phyloP scores from a whole-genome alignment of 1,140 invertebrate genomes.

The Trichogramma pretiosum region DNA sequence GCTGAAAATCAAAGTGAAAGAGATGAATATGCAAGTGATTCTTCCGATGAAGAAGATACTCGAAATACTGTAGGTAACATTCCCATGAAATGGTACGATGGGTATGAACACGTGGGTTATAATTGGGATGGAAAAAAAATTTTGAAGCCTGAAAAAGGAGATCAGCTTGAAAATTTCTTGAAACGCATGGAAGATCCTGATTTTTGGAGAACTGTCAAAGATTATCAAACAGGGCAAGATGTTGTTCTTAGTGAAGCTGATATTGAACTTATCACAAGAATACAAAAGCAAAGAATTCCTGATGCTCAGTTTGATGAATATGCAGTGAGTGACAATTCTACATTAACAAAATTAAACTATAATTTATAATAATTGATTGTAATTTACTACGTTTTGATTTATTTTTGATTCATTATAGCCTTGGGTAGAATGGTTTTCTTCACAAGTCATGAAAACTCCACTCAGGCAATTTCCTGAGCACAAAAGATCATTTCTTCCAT shows the following conservation, averaged over 20 bases:
- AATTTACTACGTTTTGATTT: conserved; percentile 32
- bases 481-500: conserved; percentile 94
- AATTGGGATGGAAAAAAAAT: conserved; percentile 87
- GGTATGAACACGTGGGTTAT: conserved; percentile 93
- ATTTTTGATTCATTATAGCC: conserved; percentile 75
- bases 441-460: conserved; percentile 87
- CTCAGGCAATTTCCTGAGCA: conserved; percentile 86
- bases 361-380: conserved; percentile 24
- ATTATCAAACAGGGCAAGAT: conserved; percentile 88
- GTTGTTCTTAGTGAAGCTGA: conserved; percentile 83
- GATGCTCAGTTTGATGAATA: conserved; percentile 78
- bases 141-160: conserved; percentile 72
- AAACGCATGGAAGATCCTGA: conserved; percentile 93
- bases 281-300: conserved; percentile 75
- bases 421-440: conserved; percentile 93
- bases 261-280: conserved; percentile 73
- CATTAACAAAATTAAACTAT: background rate
- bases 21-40: conserved; percentile 64
- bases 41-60: conserved; percentile 90
- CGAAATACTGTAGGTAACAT: conserved; percentile 94
- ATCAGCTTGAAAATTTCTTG: conserved; percentile 92
- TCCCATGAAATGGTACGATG: conserved; percentile 95
- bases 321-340: conserved; percentile 54
- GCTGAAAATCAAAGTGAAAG: conserved; percentile 8
- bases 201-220: conserved; percentile 93